phyloP scores from a whole-genome alignment of 2,888 invertebrate genomes.

The Cataglyphis altisquamis region DNA sequence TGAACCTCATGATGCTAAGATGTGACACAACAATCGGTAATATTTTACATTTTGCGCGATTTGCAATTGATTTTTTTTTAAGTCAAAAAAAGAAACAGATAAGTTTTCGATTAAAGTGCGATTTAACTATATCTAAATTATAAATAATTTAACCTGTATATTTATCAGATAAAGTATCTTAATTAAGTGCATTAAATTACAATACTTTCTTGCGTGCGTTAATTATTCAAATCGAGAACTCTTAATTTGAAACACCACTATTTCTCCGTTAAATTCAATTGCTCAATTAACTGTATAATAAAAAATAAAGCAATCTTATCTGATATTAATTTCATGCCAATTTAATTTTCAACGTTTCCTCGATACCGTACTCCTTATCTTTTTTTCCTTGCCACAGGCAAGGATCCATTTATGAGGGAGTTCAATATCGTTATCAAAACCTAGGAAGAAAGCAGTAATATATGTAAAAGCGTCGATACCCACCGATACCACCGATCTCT shows the following conservation, averaged over 20 bases:
- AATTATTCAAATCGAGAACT: slow-evolving; percentile 25
- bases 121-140: slow-evolving; percentile 6
- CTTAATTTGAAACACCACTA: neutral
- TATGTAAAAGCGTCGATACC: slow-evolving; percentile 26
- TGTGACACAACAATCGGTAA: neutral
- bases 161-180: slow-evolving; percentile 37
- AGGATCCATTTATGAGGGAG: slow-evolving; percentile 20
- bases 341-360: slow-evolving; percentile 28
- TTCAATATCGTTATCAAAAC: slow-evolving; percentile 2
- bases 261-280: slow-evolving; percentile 17
- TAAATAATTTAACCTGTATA: slow-evolving; percentile 25
- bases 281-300: slow-evolving; percentile 30
- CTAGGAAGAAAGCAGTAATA: neutral
- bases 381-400: neutral
- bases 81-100: neutral
- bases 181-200: slow-evolving; percentile 30
- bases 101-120: slow-evolving; percentile 44
- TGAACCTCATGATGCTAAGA: neutral
- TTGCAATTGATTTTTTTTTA: slow-evolving; percentile 27
- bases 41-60: slow-evolving; percentile 6
- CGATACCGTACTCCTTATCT: neutral
- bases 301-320: neutral
- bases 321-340: slow-evolving; percentile 28
- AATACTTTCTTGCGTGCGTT: neutral
- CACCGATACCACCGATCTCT: slow-evolving; percentile 11